Evolutionary conservation across 1,140 invertebrate genomes (phyloP).

Genomic region (Homalodisca vitripennis): DNA sequence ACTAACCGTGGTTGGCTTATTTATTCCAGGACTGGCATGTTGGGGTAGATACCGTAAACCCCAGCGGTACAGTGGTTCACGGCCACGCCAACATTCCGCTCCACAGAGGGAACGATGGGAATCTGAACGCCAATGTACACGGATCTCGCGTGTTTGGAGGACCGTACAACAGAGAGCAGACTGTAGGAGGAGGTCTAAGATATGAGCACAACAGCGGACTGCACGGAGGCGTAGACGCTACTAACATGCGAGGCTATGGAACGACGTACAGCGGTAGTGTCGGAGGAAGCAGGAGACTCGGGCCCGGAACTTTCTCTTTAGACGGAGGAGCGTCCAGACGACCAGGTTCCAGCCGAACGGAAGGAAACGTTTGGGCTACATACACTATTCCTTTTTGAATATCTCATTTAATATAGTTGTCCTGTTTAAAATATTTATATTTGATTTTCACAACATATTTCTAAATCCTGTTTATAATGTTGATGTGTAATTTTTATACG

Average conservation of each 20-base stretch:
- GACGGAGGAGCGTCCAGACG: neutral
- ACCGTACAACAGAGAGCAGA: neutral
- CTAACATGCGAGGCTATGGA: neutral
- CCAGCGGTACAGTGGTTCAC: slow-evolving; percentile 5
- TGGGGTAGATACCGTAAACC: neutral
- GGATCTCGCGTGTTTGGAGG: neutral
- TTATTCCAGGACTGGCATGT: slow-evolving; percentile 12
- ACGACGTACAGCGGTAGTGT: neutral
- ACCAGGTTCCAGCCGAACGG: neutral
- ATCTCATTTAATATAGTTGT: no score
- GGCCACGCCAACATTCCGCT: slow-evolving; percentile 7
- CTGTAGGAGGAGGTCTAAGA: slow-evolving; percentile 2
- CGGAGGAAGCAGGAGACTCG: neutral
- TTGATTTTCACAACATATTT: no score
- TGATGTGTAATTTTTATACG: no score
- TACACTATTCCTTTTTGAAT: slow-evolving; percentile 1
- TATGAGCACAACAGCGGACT: slow-evolving; percentile 1
- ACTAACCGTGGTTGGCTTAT: no score
- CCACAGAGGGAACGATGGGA: neutral
- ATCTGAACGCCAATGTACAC: neutral
- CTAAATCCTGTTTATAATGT: no score
- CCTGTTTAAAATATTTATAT: no score
- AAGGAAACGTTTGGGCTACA: neutral
- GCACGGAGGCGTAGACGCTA: slow-evolving; percentile 3
- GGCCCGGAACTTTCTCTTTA: neutral